Conservation (phyloP, 2,113 vertebrate species). For the Bubo scandiacus region DNA sequence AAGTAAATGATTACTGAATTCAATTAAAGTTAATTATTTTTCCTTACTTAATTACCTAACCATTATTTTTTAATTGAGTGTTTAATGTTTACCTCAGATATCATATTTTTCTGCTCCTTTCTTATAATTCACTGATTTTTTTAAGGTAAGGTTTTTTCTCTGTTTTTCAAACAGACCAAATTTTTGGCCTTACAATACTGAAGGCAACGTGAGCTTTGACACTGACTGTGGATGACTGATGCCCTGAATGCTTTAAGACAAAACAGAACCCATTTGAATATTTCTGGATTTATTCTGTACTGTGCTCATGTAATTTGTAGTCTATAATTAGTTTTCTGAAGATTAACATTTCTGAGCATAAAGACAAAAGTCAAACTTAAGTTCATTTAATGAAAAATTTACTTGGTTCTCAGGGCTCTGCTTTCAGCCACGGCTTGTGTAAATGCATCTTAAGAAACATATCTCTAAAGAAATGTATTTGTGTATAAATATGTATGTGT, state of each 20-base stretch:
- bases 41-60: not conserved
- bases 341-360: not conserved
- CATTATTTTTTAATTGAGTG: not conserved
- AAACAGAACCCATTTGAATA: not conserved
- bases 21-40: not conserved
- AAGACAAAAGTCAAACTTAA: not conserved
- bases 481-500: not conserved
- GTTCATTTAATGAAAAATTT: not conserved
- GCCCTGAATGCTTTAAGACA: not conserved
- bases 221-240: not conserved
- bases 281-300: not conserved
- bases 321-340: not conserved
- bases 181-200: not conserved
- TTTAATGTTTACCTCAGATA: not conserved
- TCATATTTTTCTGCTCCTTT: not conserved
- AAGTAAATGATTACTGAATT: not conserved
- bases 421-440: not conserved
- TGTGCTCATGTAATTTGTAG: not conserved
- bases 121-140: not conserved
- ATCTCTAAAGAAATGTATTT: not conserved
- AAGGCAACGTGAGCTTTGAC: not conserved
- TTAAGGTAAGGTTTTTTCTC: not conserved
- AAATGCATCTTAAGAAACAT: not conserved
- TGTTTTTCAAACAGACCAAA: fast-evolving
- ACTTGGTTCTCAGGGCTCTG: not conserved